Evolutionary conservation across 2,113 vertebrate species (phyloP), one percentile per base, ranked within the genome.

Genomic region (Cyprinus carpio): DNA sequence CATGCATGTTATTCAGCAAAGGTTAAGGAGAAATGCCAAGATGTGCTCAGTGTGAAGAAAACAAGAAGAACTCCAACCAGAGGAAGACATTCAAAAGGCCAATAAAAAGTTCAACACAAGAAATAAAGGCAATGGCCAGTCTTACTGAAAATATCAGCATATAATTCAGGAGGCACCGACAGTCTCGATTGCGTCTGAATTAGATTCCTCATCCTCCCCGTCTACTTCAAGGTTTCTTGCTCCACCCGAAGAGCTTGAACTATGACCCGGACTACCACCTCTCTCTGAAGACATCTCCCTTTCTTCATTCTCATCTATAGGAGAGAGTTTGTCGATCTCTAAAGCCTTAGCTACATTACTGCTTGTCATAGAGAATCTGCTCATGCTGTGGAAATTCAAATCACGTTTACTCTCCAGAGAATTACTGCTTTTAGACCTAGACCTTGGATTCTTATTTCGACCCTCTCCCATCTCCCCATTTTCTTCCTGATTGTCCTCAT

Each of bases 231-330:
- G 5, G 16, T 72, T 0, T 20, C 84, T 27, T 86, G 82, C 46
- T 89, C 49, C 64, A 31, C 87, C n/a, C 72, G 75, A 16, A 34
- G 80, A 83, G 18, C 58, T 60, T 82, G 85, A 69, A 83, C 81
- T 43, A 83, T 88, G 18, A 89, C 83, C 51, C 88, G 58, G 60
- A 89, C 65, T 65, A 31, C 2, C 75, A 81, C 89, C 0, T 62
- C 23, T 90, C 75, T 90, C 93, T 92, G 0, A 87, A 86, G 75
- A 34, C 1, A 20, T 18, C 34, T 85, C 81, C 27, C 84, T 81
- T n/a, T 92, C 92, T 84, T 93, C 91, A 4, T 91, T 89, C 87
- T 94, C 93, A 6, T 85, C 80, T 86, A 95, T 93, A 18, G 93
- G 90, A 11, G 93, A 91, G 54, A 94, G 89, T 74, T 92, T 85